A percentile compares a stretch with the other conserved stretches of the same genome.
Evolutionary conservation across 2,888 invertebrate genomes (phyloP).

Genomic region (Caenorhabditis becei): DNA sequence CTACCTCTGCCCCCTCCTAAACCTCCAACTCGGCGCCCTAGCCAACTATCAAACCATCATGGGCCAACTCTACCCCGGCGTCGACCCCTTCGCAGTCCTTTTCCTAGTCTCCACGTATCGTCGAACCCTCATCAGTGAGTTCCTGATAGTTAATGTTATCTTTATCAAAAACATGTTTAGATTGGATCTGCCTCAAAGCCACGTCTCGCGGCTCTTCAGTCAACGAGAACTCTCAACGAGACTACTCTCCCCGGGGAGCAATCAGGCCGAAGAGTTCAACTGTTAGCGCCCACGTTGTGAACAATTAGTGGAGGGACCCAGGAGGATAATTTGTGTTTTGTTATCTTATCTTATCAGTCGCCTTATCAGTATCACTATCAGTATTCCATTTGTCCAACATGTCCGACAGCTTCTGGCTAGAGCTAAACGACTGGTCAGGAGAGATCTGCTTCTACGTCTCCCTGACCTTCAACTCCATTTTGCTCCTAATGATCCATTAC

Average conservation of each 20-base stretch:
- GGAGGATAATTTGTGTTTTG: background rate
- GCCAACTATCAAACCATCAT: conserved; percentile 41
- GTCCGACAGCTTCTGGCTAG: conserved; percentile 1
- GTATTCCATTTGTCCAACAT: no score
- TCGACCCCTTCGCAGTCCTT: conserved; percentile 33
- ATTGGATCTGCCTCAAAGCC: conserved; percentile 18
- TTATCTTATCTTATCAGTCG: background rate
- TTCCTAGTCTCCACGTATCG: conserved; percentile 29
- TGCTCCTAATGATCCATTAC: conserved; percentile 19
- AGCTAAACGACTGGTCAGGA: background rate
- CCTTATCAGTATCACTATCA: no score
- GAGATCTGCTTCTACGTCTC: conserved; percentile 14
- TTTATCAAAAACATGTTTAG: no score
- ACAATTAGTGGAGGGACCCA: background rate
- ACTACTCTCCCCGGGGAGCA: conserved; percentile 23
- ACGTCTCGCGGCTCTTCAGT: conserved; percentile 6
- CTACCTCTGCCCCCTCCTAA: conserved; percentile 16
- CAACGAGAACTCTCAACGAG: conserved; percentile 21
- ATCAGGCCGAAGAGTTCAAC: conserved; percentile 21
- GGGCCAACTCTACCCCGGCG: conserved; percentile 33
- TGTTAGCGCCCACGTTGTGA: conserved; percentile 12
- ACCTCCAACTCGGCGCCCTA: conserved; percentile 21
- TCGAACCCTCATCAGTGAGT: conserved; percentile 24
- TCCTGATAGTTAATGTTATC: no score
- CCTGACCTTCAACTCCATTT: background rate